Percentiles rank a stretch among this genome's conserved stretches.
Conservation (phyloP, 2,113 vertebrate genomes). For the Ptilorrhoa leucosticta region DNA sequence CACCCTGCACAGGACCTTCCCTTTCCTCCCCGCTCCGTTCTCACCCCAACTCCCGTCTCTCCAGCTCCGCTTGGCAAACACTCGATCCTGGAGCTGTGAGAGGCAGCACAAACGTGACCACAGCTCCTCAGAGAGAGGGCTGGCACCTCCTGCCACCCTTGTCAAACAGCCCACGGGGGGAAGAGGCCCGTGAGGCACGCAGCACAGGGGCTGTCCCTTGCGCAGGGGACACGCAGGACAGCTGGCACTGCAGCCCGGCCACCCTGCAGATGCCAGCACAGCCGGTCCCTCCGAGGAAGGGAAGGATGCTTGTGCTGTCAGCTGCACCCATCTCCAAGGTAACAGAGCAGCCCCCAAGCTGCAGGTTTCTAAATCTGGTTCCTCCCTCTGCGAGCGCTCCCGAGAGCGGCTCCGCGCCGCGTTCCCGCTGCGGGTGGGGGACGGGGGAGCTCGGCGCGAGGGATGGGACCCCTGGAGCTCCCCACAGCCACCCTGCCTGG, state of each 20-base stretch:
- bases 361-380: slow-evolving; percentile 2
- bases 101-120: not conserved
- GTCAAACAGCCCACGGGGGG: not conserved
- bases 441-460: fast-evolving
- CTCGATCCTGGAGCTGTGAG: not conserved
- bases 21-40: fast-evolving
- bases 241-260: not conserved
- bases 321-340: slow-evolving; percentile 50
- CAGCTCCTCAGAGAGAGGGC: not conserved
- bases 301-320: not conserved
- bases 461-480: not conserved
- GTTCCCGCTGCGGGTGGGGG: fast-evolving
- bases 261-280: not conserved
- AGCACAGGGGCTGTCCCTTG: not conserved
- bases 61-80: not conserved
- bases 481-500: not conserved
- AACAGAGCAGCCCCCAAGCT: slow-evolving; percentile 30
- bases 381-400: not conserved
- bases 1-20: not conserved
- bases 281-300: not conserved
- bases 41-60: not conserved
- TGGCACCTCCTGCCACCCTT: fast-evolving
- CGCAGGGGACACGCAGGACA: fast-evolving
- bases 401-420: fast-evolving
- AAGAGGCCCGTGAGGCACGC: fast-evolving